Evolutionary conservation across 2,113 vertebrate genomes (phyloP).

Genomic region (Gavialis gangeticus): DNA sequence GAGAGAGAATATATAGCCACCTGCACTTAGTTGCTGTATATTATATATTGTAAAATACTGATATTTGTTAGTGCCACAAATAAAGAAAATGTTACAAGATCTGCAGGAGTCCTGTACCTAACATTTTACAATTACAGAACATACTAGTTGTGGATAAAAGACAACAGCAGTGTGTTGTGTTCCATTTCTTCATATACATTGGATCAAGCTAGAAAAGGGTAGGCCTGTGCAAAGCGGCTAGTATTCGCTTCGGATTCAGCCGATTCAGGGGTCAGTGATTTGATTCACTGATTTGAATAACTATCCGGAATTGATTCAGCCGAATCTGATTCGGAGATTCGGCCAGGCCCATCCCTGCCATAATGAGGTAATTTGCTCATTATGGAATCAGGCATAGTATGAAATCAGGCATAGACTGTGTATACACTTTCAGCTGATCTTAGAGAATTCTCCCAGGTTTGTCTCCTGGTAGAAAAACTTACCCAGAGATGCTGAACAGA

Average conservation of each 20-base stretch:
- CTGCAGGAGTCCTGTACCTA: not conserved
- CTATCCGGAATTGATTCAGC: no score
- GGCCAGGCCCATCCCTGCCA: no score
- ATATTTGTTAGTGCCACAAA: slow-evolving; percentile 79
- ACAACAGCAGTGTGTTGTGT: not conserved
- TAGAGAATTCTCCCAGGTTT: no score
- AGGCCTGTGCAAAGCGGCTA: no score
- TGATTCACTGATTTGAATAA: no score
- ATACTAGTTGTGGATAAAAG: not conserved
- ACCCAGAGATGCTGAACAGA: no score
- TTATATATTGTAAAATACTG: slow-evolving; percentile 63
- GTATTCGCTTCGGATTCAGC: no score
- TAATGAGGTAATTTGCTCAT: not conserved
- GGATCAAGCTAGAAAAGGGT: not conserved
- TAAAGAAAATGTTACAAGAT: slow-evolving; percentile 62
- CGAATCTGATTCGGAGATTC: no score
- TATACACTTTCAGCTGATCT: no score
- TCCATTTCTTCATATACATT: not conserved
- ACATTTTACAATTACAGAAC: not conserved
- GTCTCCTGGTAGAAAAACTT: no score
- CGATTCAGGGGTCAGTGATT: no score
- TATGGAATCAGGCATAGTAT: not conserved
- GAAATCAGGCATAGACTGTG: not conserved
- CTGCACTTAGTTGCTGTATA: slow-evolving; percentile 39
- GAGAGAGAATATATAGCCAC: slow-evolving; percentile 30